Evolutionary conservation across 2,113 vertebrate species (phyloP), one percentile per base, ranked within the genome.

Genomic region (Arvicanthis niloticus): DNA sequence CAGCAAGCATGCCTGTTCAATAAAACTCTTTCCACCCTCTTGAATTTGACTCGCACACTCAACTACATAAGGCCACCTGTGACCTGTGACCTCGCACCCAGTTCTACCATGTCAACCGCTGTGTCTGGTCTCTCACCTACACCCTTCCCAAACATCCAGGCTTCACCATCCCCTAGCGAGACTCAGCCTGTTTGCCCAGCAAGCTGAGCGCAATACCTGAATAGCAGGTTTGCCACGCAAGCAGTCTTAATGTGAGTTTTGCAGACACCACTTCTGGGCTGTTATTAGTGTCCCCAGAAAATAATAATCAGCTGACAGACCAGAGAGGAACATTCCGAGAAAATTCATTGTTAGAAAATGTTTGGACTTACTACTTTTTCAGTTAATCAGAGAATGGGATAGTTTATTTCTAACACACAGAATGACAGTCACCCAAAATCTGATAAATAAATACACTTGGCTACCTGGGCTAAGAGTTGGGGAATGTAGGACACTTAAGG

Each of bases 281-380:
- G 93, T 97, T 92, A 97, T 97, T 97, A 98, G 88, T 77, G 62
- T 85, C 88, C 58, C 97, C 84, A 0, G 42, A 97, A 97, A 97
- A 96, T 62, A 97, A 72, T 88, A 92, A 98, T 96, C 97, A 97
- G 45, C 89, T 95, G 73, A 58, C 51, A 75, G 24, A 9, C 88
- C 67, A 37, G 51, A 94, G 95, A 89, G 51, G 34, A 53, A 10
- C 92, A 95, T 92, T 95, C 92, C 53, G 48, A 96, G 95, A 96
- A 97, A 95, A 89, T 45, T 56, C 87, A 51, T 29, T 58, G 12
- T 75, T 51, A 75, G 45, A 91, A 89, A 88, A 58, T 67, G 70
- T 8, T 31, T 42, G 40, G 40, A 31, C 40, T 86, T 31, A 4
- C 29, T 21, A 22, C 29, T 67, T 48, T 22, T 45, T 62, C 7